phyloP scores from a whole-genome alignment of 2,797 vertebrate species.

The Amazona ochrocephala region DNA sequence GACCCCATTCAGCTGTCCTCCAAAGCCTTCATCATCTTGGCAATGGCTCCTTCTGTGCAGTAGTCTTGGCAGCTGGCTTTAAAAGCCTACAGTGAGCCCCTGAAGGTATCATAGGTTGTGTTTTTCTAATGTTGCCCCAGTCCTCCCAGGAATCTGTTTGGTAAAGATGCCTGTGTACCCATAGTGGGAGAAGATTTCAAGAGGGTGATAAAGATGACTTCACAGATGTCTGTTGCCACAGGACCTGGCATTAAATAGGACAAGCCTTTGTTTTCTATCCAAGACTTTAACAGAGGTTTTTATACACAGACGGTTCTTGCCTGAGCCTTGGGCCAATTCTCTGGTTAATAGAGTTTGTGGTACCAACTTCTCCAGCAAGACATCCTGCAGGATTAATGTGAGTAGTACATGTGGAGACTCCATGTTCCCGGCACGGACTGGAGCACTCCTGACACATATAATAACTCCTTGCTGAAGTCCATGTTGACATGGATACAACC shows the following conservation, averaged over 20 bases:
- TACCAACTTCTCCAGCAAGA: not conserved
- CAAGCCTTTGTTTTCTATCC: not conserved
- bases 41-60: not conserved
- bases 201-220: not conserved
- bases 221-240: not conserved
- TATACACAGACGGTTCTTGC: not conserved
- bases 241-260: not conserved
- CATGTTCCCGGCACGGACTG: not conserved
- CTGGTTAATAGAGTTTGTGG: not conserved
- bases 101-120: not conserved
- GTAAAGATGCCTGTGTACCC: not conserved
- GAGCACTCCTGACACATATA: not conserved
- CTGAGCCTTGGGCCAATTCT: not conserved
- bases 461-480: not conserved
- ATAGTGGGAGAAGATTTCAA: not conserved
- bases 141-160: not conserved
- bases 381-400: not conserved
- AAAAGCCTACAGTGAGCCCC: not conserved
- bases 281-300: not conserved
- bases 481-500: rapidly evolving
- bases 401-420: not conserved
- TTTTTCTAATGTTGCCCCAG: not conserved
- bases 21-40: not conserved
- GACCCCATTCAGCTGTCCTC: not conserved
- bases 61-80: not conserved